Evolutionary conservation across 2,113 vertebrate species (phyloP), one percentile per base, ranked within the genome.

Genomic region (Anguilla japonica): DNA sequence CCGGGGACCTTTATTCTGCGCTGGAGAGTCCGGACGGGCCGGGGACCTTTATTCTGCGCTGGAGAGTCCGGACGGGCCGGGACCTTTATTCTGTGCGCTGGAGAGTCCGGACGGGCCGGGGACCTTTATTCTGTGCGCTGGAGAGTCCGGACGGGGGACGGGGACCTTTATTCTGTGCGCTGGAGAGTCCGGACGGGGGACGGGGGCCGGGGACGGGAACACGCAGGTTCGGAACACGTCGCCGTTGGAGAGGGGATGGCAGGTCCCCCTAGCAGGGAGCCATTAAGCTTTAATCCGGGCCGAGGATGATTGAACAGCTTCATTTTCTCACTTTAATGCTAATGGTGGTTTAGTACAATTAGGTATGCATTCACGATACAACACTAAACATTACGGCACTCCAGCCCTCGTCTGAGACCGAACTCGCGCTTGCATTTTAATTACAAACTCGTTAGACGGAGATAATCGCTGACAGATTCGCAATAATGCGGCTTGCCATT

Each of bases 241-340:
- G 14, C 34, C 80, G 87, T 86, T 89, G 89, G 87, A 89, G 87
- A 89, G 84, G 8, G 86, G 91, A 90, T 89, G 84, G 63, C 89
- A 91, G 86, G 84, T 90, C 91, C 88, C 89, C 88, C 90, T 91
- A 92, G 89, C 92, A 93, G 91, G 90, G 87, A 90, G 85, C 88
- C 83, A 92, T 93, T 93, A 91, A 91, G 89, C 41, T 88, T 87
- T 91, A 94, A 93, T 94, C 90, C 86, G 88, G 89, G 89, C 85
- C 90, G 87, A 91, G 92, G 90, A 92, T 93, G 89, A 93, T 91
- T 89, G 89, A 93, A 92, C 92, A 91, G 90, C 92, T 60, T 92
- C 91, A 93, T 94, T 93, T 90, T 90, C 92, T 85, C n/a, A 89
- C 88, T 88, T 87, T 57, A 89, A 89, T 91, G 88, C 91, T 92